Evolutionary conservation across 1,140 invertebrate species (phyloP).

Genomic region (Leptopilina boulardi): DNA sequence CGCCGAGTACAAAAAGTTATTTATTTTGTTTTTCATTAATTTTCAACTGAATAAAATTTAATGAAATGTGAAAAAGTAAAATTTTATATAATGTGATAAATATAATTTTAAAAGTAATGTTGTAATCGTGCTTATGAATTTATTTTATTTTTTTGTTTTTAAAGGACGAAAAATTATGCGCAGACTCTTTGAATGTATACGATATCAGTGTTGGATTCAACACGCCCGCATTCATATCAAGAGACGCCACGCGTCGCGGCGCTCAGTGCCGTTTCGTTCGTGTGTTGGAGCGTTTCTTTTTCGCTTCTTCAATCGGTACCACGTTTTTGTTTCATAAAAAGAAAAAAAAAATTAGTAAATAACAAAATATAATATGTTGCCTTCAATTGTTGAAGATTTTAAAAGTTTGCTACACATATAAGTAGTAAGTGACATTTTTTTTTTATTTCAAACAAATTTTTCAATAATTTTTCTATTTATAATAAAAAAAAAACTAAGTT

Average conservation of each 20-base stretch:
- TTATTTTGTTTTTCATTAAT: no score
- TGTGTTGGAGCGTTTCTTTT: conserved; percentile 35
- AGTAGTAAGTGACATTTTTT: background rate
- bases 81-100: background rate
- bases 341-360: background rate
- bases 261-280: conserved; percentile 46
- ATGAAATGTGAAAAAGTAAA: background rate
- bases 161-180: conserved; percentile 2
- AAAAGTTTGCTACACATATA: background rate
- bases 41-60: background rate
- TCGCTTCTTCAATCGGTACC: background rate
- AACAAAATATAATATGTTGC: background rate
- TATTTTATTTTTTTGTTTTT: no score
- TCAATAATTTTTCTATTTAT: background rate
- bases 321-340: conserved; percentile 4
- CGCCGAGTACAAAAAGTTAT: no score
- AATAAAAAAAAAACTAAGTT: background rate
- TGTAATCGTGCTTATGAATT: background rate
- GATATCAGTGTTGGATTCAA: background rate
- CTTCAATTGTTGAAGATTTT: background rate
- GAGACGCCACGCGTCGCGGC: conserved; percentile 30
- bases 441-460: background rate
- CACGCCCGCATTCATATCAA: background rate
- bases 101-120: background rate
- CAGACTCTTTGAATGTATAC: background rate